phyloP scores from a whole-genome alignment of 1,140 invertebrate species.

The Zaprionus davidi region DNA sequence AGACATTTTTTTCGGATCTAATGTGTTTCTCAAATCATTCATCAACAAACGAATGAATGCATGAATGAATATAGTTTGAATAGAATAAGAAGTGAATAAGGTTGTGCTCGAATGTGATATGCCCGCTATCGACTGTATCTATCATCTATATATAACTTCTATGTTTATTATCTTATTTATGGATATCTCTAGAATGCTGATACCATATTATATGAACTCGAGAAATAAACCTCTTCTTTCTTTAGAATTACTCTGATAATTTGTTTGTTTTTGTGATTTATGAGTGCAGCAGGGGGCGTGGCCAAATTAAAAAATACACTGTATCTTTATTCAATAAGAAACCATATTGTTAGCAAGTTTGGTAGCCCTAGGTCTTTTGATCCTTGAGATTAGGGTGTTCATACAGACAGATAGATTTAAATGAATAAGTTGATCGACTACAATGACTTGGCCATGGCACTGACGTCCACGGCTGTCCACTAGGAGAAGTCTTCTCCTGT shows the following conservation, averaged over 20 bases:
- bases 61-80: background rate
- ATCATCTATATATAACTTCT: too few species aligned
- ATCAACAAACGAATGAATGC: background rate
- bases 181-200: too few species aligned
- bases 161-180: too few species aligned
- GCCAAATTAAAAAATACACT: background rate
- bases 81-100: background rate
- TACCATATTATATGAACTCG: too few species aligned
- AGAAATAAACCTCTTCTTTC: too few species aligned
- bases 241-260: background rate
- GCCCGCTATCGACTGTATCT: background rate
- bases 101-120: background rate
- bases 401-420: background rate
- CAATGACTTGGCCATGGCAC: too few species aligned
- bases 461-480: too few species aligned
- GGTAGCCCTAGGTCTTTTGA: background rate
- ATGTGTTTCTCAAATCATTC: conserved; percentile 35
- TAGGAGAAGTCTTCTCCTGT: too few species aligned
- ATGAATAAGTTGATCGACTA: too few species aligned
- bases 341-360: background rate
- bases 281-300: background rate
- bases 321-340: background rate
- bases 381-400: background rate
- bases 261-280: background rate
- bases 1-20: conserved; percentile 31